These are phyloP conservation scores for Brenthis hecate DNA, from an alignment of 2,888 invertebrate species.

Conservation along the genomic window DNA sequence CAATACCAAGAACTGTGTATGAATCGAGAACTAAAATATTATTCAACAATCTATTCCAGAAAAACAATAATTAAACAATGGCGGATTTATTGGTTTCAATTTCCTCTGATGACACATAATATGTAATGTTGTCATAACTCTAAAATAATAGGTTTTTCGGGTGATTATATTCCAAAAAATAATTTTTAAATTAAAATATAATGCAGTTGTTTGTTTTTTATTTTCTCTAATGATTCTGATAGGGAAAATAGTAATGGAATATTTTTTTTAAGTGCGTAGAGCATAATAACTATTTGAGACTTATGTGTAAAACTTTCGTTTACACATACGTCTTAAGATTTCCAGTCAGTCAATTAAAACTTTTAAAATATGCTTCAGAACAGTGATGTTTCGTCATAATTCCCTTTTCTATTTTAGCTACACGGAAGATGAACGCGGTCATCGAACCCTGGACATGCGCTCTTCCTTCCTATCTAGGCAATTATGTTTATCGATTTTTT, in stretches of 20 bases:
- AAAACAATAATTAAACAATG: no score
- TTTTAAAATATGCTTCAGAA: slow-evolving; percentile 27
- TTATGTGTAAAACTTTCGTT: neutral
- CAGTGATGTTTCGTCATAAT: slow-evolving; percentile 41
- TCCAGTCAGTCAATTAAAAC: slow-evolving; percentile 30
- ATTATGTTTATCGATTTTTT: slow-evolving; percentile 47
- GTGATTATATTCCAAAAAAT: no score
- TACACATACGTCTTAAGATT: slow-evolving; percentile 30
- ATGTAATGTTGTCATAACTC: no score
- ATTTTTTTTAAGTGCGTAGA: no score
- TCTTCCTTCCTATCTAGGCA: slow-evolving; percentile 46
- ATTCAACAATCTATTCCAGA: neutral
- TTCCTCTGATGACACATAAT: no score
- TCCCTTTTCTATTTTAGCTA: slow-evolving; percentile 54
- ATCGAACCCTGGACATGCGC: slow-evolving; percentile 54
- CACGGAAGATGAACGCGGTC: slow-evolving; percentile 62
- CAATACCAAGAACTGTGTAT: slow-evolving; percentile 3
- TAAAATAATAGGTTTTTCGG: no score
- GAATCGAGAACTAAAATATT: neutral
- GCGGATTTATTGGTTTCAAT: no score
- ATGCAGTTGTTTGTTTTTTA: no score
- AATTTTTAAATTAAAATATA: no score
- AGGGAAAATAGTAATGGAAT: no score
- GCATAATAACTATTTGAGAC: no score
- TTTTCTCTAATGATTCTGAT: no score